These are phyloP conservation scores for Rhodinocichla rosea DNA, from an alignment of 2,113 vertebrate genomes.

Conservation along the genomic window DNA sequence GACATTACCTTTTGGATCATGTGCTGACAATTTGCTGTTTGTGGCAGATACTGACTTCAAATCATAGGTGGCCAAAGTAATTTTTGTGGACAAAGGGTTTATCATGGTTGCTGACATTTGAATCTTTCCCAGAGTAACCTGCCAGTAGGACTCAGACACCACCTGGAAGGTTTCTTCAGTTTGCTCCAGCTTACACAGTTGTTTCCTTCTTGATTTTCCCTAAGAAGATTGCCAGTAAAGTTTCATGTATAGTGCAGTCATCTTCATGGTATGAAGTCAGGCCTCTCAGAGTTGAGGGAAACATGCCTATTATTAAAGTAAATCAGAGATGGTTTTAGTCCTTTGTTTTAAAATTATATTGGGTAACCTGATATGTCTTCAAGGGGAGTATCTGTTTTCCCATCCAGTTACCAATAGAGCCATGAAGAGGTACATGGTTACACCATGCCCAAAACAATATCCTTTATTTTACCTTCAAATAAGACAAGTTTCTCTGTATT, in stretches of 20 bases:
- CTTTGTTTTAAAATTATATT: neutral
- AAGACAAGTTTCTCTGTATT: neutral
- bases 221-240: neutral
- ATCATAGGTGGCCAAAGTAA: neutral
- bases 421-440: neutral
- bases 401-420: neutral
- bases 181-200: rapidly evolving
- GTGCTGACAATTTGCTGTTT: slow-evolving; percentile 10
- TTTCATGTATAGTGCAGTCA: neutral
- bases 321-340: neutral
- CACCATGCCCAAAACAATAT: neutral
- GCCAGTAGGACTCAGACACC: neutral
- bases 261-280: neutral
- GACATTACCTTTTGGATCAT: slow-evolving; percentile 40
- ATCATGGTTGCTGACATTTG: neutral
- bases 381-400: neutral
- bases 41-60: neutral
- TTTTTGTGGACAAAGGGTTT: slow-evolving; percentile 13
- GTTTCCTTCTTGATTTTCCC: neutral
- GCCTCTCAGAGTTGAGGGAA: neutral
- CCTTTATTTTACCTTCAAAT: neutral
- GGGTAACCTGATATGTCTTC: neutral
- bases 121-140: neutral
- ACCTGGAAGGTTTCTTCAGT: neutral
- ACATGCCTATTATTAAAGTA: neutral